These are phyloP conservation scores for Diacarnus erythraeanus DNA, from an alignment of 37 sponge, comb jelly and placozoan genomes.

Conservation along the genomic window DNA sequence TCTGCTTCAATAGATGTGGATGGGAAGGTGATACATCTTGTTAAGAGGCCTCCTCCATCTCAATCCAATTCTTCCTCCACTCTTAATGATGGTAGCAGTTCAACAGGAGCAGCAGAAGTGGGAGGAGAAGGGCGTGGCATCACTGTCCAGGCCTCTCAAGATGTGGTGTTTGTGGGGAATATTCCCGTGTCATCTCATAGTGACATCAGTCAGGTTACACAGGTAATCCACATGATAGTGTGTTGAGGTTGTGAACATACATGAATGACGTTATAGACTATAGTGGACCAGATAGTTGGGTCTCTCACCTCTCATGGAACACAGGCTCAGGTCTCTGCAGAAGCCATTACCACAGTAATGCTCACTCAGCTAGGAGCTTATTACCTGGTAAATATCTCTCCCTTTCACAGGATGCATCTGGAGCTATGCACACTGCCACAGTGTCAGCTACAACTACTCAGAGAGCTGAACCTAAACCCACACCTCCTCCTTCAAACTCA, in stretches of 20 bases:
- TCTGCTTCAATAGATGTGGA: conserved; percentile 10
- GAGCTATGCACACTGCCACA: neutral
- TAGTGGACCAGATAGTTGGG: conserved; percentile 15
- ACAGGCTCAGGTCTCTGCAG: neutral
- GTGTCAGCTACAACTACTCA: neutral
- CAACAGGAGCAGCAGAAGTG: neutral
- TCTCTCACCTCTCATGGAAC: conserved; percentile 16
- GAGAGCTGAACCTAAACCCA: neutral
- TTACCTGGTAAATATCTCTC: neutral
- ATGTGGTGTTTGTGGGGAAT: conserved; percentile 26
- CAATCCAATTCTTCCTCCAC: neutral
- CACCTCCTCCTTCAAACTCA: neutral
- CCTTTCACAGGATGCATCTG: conserved; percentile 16
- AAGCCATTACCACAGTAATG: neutral
- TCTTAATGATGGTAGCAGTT: neutral
- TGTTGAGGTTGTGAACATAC: too few relatives aligned
- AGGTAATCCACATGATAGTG: conserved; percentile 1
- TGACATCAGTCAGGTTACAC: conserved; percentile 10
- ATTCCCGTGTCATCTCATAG: conserved; percentile 2
- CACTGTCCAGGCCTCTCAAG: conserved; percentile 10
- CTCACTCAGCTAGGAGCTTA: neutral
- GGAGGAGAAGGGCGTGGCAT: neutral
- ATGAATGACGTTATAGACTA: too few relatives aligned
- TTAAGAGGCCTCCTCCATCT: conserved; percentile 34
- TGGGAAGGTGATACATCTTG: conserved; percentile 36